These are phyloP conservation scores for Perognathus longimembris DNA, from an alignment of 2,113 vertebrate genomes.

Conservation along the genomic window DNA sequence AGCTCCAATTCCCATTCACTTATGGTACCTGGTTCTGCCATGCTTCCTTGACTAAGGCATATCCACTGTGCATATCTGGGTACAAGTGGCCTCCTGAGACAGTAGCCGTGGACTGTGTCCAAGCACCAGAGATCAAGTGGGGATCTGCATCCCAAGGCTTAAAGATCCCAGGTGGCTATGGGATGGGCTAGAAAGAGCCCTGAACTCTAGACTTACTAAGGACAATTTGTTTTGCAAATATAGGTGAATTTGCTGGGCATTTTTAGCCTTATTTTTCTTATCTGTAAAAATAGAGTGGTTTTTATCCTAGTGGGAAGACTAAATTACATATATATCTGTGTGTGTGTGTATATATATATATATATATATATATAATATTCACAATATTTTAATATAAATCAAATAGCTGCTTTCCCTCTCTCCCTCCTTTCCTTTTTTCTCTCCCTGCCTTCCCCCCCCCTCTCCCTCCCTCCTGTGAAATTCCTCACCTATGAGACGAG, in stretches of 20 bases:
- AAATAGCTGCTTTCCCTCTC: neutral
- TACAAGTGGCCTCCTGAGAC: fast-evolving
- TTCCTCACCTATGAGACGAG: neutral
- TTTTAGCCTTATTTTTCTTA: neutral
- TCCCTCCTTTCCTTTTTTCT: no score
- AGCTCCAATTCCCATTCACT: no score
- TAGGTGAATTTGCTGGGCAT: neutral
- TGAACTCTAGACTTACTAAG: neutral
- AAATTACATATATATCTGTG: neutral
- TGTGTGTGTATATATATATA: no score
- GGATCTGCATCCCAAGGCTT: neutral
- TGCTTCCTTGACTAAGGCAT: neutral
- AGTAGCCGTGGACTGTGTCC: neutral
- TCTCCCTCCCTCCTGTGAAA: neutral
- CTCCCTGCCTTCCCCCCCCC: neutral
- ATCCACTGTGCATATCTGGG: neutral
- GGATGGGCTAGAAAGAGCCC: neutral
- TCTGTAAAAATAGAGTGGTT: neutral
- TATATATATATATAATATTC: neutral
- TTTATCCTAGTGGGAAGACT: neutral
- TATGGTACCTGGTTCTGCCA: neutral
- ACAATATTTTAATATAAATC: neutral
- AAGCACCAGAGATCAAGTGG: neutral
- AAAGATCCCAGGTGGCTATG: neutral
- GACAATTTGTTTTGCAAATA: neutral